These are phyloP conservation scores for Heliconius hewitsoni DNA, from an alignment of 1,140 invertebrate genomes.

Conservation along the genomic window DNA sequence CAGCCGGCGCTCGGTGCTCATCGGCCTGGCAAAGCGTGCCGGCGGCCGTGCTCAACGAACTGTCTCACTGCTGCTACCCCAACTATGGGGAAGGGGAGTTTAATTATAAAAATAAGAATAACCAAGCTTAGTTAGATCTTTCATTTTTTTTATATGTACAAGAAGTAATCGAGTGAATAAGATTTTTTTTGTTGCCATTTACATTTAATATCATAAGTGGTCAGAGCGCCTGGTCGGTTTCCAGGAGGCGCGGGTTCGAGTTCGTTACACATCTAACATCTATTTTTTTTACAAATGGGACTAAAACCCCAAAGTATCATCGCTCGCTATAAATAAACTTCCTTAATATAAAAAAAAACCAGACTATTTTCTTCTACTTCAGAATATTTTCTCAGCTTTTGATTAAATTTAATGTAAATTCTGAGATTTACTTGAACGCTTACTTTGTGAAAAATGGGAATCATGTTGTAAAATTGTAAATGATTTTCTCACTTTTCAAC, in stretches of 20 bases:
- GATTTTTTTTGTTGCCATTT: too few species aligned
- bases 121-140: background rate
- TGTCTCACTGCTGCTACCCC: background rate
- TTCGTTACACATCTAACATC: too few species aligned
- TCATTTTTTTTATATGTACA: background rate
- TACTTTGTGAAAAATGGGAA: background rate
- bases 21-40: constrained; percentile 1
- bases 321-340: background rate
- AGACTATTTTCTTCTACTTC: background rate
- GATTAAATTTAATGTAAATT: background rate
- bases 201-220: too few species aligned
- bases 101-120: constrained; percentile 5
- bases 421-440: background rate
- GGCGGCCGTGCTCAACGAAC: background rate
- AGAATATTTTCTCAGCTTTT: constrained; percentile 2
- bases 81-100: background rate
- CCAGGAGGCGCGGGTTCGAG: too few species aligned
- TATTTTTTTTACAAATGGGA: background rate
- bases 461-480: constrained; percentile 13
- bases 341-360: background rate
- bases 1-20: background rate
- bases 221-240: too few species aligned
- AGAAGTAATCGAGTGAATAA: too few species aligned
- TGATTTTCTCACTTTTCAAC: constrained; percentile 12
- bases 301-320: background rate